These are phyloP conservation scores for Prionailurus viverrinus DNA, from an alignment of 2,113 vertebrate species.

Conservation along the genomic window DNA sequence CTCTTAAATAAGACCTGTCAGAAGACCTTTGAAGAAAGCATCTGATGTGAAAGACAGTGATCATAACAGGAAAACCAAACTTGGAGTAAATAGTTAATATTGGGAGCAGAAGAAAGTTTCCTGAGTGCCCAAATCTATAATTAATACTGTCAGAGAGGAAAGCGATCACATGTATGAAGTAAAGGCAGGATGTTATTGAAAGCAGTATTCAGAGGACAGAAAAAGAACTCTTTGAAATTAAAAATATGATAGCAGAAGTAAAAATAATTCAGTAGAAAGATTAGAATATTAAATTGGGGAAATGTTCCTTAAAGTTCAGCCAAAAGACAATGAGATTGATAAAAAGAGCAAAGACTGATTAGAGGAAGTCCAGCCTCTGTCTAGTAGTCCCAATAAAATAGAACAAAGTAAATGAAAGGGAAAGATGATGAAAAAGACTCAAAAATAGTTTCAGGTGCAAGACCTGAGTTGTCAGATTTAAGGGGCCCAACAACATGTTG, in stretches of 20 bases:
- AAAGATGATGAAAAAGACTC: not conserved
- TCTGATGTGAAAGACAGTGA: not conserved
- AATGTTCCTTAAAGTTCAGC: constrained; percentile 17
- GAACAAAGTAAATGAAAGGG: constrained; percentile 13
- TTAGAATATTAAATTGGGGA: constrained; percentile 42
- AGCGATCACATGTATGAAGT: not conserved
- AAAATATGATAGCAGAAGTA: not conserved
- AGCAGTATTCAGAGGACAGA: not conserved
- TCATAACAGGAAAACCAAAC: not conserved
- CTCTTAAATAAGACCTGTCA: not conserved
- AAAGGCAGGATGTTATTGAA: constrained; percentile 26
- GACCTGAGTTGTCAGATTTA: not conserved
- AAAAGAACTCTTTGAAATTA: constrained; percentile 17
- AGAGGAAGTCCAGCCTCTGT: not conserved
- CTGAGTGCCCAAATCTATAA: constrained; percentile 25
- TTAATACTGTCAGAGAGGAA: constrained; percentile 29
- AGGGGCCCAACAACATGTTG: not conserved
- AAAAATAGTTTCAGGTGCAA: constrained; percentile 25
- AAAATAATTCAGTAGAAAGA: constrained; percentile 13
- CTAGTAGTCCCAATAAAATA: constrained; percentile 31
- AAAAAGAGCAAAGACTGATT: constrained; percentile 35
- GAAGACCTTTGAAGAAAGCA: not conserved
- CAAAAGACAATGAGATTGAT: not conserved
- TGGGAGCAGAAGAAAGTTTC: not conserved
- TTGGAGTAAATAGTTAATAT: not conserved